Conservation (phyloP, 2,888 invertebrate species). For the Ormyrus nitidulus region DNA sequence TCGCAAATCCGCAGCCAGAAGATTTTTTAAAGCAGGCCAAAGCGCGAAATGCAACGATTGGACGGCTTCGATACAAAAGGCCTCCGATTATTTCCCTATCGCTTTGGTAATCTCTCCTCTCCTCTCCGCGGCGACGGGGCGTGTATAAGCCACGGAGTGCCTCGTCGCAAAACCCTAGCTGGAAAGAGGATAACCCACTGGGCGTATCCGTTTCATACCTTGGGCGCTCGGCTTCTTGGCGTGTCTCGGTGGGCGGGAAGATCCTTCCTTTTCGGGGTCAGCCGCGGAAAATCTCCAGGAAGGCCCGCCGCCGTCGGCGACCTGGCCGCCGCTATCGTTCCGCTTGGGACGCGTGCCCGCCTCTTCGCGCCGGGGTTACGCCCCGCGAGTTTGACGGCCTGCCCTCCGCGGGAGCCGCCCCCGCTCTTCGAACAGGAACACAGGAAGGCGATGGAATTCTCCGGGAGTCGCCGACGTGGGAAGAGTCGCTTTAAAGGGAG, state of each 20-base stretch:
- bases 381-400: constrained; percentile 76
- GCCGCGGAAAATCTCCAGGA: constrained; percentile 3
- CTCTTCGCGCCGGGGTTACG: constrained; percentile 74
- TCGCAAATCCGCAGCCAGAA: too few relatives aligned
- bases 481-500: background rate
- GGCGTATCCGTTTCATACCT: constrained; percentile 65
- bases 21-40: too few relatives aligned
- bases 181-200: constrained; percentile 59
- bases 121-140: background rate
- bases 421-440: constrained; percentile 74
- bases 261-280: background rate
- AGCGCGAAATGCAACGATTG: too few relatives aligned
- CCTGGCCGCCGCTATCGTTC: background rate
- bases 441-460: constrained; percentile 67
- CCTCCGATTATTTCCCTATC: background rate
- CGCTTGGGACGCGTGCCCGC: constrained; percentile 64
- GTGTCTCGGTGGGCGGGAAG: background rate
- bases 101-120: too few relatives aligned
- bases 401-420: constrained; percentile 76
- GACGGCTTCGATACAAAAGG: too few relatives aligned
- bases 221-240: background rate
- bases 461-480: background rate
- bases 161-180: background rate
- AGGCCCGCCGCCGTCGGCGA: background rate
- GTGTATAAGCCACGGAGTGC: background rate